These are phyloP conservation scores for Eupsilia transversa DNA, from an alignment of 2,888 invertebrate genomes.

Conservation along the genomic window DNA sequence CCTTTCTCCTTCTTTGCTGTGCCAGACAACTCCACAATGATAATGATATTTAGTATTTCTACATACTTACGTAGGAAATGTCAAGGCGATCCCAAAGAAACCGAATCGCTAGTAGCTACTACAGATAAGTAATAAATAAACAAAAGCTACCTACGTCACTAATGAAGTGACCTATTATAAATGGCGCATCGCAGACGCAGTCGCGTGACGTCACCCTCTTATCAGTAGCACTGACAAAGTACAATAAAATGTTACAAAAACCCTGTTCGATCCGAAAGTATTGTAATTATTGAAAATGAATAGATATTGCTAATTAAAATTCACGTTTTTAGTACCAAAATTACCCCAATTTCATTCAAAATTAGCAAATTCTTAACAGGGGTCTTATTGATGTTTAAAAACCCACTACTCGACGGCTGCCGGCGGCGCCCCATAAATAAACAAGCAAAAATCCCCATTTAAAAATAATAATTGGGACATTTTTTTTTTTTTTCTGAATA, in stretches of 20 bases:
- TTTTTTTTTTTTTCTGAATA: neutral
- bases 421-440: neutral
- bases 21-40: too few relatives aligned
- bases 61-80: neutral
- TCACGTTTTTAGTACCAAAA: neutral
- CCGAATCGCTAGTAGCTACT: neutral
- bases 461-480: neutral
- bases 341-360: too few relatives aligned
- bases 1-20: too few relatives aligned
- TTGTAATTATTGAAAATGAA: neutral
- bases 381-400: neutral
- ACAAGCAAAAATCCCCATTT: neutral
- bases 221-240: constrained; percentile 3
- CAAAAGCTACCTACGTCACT: constrained; percentile 6
- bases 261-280: neutral
- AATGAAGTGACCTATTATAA: constrained; percentile 1
- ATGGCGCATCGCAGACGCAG: constrained; percentile 15
- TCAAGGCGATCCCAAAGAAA: neutral
- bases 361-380: neutral
- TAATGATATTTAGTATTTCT: too few relatives aligned
- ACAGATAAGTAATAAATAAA: neutral
- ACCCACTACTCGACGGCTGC: neutral
- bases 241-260: neutral
- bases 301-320: neutral
- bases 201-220: constrained; percentile 22